Base-by-base conservation (phyloP, 2,113 vertebrate genomes). In the Pachycephala philippinensis region DNA sequence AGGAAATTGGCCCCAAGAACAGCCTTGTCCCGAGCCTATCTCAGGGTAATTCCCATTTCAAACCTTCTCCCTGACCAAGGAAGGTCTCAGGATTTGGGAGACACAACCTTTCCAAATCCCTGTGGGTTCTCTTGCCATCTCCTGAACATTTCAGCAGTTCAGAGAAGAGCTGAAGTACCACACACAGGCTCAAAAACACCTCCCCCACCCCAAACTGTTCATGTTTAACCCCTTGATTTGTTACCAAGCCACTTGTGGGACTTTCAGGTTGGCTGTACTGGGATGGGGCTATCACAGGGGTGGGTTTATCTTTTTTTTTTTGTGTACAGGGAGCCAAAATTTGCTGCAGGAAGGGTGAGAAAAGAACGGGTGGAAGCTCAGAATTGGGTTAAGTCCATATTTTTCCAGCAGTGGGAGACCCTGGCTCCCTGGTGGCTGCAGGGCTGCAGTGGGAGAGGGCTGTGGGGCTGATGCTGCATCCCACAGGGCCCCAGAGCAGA, bases 21-120 rank as follows among this genome's bases (percentile, higher is more conserved):
- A 68, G 10, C 30, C 42, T n/a, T n/a, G 42, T 15, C 27, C 23
- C 0, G 2, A 16, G 45, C 21, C 26, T 13, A 0, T 11, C 53
- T 61, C 47, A 27, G 47, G 47, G 64, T 7, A 31, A 18, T 74
- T 78, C n/a, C 70, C 42, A 26, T 40, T 18, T 27, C 16, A 11
- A 74, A 64, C 23, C 5, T 77, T 37, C 39, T 54, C 35, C 42
- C 56, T 79, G 68, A 31, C 13, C 26, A 7, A 31, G 42, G 15
- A 78, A 54, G 17, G 23, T 28, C 18, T 15, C 13, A 56, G 7
- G 20, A 12, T 74, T 44, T 28, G 27, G 81, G 30, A 40, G 17
- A 31, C 11, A 13, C 11, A 16, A 53, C 37, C 26, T 72, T 52
- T 15, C n/a, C 47, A 66, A 23, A 28, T 13, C 40, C n/a, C 23